Base-by-base conservation (phyloP, 2,888 invertebrate genomes). In the Cylloceria caligata region DNA sequence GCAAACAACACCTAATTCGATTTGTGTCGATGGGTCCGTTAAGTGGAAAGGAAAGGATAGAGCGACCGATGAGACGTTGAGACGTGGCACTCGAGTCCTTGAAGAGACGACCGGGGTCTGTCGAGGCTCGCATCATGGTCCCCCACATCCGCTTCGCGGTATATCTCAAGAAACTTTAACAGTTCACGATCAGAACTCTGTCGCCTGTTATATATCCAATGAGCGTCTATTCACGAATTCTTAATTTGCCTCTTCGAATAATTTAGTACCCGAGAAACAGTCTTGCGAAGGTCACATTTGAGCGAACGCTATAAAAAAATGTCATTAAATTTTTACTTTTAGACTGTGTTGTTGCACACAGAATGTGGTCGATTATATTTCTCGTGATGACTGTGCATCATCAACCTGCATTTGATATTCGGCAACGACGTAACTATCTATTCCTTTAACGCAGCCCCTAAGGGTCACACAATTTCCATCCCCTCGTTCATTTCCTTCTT, bases 131-230 rank as follows among this genome's bases (percentile, higher is more conserved):
- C 60, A 34, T 64, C 39, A 42, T 24, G 21, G 11, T 39, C 24
- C 24, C n/a, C 36, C 39, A 21, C 60, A 72, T 72, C 72, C 72
- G 72, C 72, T 47, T 72, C 34, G 72, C n/a, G 34, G 19, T 60
- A 72, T 72, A 13, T 60, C n/a, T 34, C 19, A 47, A 34, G n/a
- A n/a, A n/a, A n/a, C n/a, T n/a, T n/a, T n/a, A n/a, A n/a, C n/a
- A 60, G 45, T 72, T 72, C 72, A 30, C 45, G 57, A 45, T 57
- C 57, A 30, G 13, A n/a, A 6, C 36, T 42, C 19, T 9, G 42
- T 60, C 30, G 11, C 34, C 5, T 24, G 30, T 60, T 30, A 34
- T 5, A 30, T 42, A 71, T 57, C 30, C 42, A 34, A 19, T 45
- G 57, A 21, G 27, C 71, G 27, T 42, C 42, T 39, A 16, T 47